Conservation (phyloP, 2,797 vertebrate species). For the Rousettus madagascariensis region DNA sequence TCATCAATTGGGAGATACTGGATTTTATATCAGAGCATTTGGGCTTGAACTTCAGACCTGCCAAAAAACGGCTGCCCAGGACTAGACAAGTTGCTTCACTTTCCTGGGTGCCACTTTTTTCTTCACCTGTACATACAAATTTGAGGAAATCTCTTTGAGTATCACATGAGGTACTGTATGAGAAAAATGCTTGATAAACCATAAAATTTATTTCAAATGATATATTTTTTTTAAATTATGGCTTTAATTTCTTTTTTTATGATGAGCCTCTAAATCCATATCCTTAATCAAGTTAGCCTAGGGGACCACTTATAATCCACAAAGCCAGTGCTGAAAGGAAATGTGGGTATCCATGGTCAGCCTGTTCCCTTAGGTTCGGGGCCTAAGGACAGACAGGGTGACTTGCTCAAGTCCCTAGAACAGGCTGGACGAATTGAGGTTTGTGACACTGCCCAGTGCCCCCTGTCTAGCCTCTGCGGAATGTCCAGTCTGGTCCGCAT, state of each 20-base stretch:
- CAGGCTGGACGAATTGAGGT: fast-evolving
- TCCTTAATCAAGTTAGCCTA: neutral
- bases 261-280: neutral
- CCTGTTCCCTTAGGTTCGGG: neutral
- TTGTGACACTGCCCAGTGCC: fast-evolving
- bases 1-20: neutral
- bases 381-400: no score
- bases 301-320: neutral
- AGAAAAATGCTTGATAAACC: neutral
- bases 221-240: neutral
- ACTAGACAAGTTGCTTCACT: neutral
- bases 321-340: neutral
- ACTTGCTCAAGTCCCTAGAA: neutral
- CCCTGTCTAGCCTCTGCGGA: neutral
- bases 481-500: neutral
- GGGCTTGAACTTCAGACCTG: neutral
- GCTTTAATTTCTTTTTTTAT: neutral
- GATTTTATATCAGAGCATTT: neutral
- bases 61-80: neutral
- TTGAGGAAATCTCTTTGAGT: neutral
- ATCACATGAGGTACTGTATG: neutral
- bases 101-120: neutral
- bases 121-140: neutral
- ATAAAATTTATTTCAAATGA: neutral
- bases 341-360: fast-evolving